These are phyloP conservation scores for Rhynchophorus ferrugineus DNA, from an alignment of 1,140 invertebrate species.

Conservation along the genomic window DNA sequence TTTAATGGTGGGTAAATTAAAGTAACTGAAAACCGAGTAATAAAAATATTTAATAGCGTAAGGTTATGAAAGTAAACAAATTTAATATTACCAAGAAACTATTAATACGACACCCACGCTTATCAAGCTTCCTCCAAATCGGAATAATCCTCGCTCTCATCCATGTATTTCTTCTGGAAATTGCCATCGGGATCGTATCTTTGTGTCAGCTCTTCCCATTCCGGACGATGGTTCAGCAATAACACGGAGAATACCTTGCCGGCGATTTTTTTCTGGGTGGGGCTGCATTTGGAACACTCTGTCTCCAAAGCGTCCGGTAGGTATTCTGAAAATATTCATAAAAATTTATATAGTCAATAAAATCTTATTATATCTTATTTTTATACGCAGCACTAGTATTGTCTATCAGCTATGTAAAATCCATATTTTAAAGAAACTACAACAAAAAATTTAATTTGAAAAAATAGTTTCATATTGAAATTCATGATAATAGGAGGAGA, in stretches of 20 bases:
- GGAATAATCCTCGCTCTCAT: conserved; percentile 7
- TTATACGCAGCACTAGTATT: too few relatives aligned
- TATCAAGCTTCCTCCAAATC: conserved; percentile 10
- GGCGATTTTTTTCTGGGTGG: conserved; percentile 36
- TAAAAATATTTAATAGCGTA: not conserved
- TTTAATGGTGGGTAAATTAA: too few relatives aligned
- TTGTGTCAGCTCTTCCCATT: conserved; percentile 35
- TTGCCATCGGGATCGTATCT: conserved; percentile 41
- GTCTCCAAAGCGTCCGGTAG: conserved; percentile 40
- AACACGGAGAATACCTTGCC: conserved; percentile 36
- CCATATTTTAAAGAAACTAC: too few relatives aligned
- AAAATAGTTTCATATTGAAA: too few relatives aligned
- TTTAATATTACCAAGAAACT: too few relatives aligned
- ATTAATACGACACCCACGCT: too few relatives aligned
- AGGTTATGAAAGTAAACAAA: not conserved
- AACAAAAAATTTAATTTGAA: too few relatives aligned
- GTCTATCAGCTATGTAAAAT: too few relatives aligned
- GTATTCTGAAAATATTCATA: conserved; percentile 35
- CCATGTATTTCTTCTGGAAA: conserved; percentile 35
- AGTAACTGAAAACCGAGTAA: not conserved
- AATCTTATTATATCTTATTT: too few relatives aligned
- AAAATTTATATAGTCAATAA: too few relatives aligned
- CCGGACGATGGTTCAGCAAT: conserved; percentile 34
- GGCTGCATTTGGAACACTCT: conserved; percentile 41
- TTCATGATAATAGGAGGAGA: too few relatives aligned